Percentiles rank a stretch among this genome's conserved stretches.
Conservation (phyloP, 2,888 invertebrate genomes). For the Pyrocoelia pectoralis region DNA sequence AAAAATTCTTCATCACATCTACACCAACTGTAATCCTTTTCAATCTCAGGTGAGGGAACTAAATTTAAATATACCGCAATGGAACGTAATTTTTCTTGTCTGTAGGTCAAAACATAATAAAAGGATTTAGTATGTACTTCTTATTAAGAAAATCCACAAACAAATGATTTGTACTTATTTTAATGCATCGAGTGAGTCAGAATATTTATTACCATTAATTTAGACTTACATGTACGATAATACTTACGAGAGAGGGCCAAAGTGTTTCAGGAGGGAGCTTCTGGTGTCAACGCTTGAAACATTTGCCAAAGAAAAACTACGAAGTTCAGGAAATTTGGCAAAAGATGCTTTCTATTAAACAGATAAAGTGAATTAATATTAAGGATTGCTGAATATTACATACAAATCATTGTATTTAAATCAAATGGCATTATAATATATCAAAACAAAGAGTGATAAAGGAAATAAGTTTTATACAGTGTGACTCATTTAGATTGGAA, state of each 20-base stretch:
- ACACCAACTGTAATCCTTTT: conserved; percentile 75
- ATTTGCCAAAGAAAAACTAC: conserved; percentile 89
- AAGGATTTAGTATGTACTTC: conserved; percentile 13
- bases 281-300: conserved; percentile 95
- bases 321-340: conserved; percentile 86
- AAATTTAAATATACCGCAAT: conserved; percentile 89
- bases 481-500: no score
- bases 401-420: no score
- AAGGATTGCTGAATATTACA: no score
- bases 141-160: no score
- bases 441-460: no score
- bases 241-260: conserved; percentile 73
- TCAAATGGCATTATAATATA: no score
- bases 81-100: conserved; percentile 80
- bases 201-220: not conserved
- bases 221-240: not conserved
- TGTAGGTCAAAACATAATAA: conserved; percentile 58
- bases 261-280: conserved; percentile 83
- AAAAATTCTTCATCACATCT: conserved; percentile 83
- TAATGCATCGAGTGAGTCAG: no score
- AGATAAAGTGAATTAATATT: not conserved
- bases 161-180: no score
- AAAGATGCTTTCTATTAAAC: conserved; percentile 84
- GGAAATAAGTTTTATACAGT: no score
- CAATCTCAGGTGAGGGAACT: conserved; percentile 78